Evolutionary conservation across 1,140 invertebrate species (phyloP), one percentile per base, ranked within the genome.

Genomic region (Meloidogyne chitwoodi): DNA sequence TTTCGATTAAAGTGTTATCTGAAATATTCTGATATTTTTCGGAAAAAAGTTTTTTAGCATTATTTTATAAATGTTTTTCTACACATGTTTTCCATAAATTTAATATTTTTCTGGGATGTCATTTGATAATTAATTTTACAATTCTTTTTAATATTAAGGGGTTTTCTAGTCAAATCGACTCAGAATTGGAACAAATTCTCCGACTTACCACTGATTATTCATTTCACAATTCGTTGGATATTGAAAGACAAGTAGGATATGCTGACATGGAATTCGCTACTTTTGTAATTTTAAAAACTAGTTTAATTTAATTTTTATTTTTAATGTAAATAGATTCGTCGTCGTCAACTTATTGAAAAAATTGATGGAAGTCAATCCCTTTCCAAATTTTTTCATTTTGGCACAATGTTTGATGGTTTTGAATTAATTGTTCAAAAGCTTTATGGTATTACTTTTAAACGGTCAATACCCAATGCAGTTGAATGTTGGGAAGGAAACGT

Each of bases 401-500:
- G 68, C 31, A 41, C 61, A n/a, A 31, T 81, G 8, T 41, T 81
- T 22, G 41, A 72, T 61, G 75, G 81, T 41, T 79, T 79, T 61
- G 76, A 81, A 71, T 64, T 44, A 31, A 64, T 84, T 31, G 68
- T 77, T 61, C 14, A 62, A 12, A 16, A 27, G 16, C 64, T 77
- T 16, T 82, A 85, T 76, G 85, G 82, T 24, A 75, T 86, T 24
- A 61, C 64, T 8, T 86, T 86, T 61, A 69, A 81, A 48, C 64
- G 80, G 24, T 31, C 10, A n/a, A 27, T 66, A 29, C 73, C 83
- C 0, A 12, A 56, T 12, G 8, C 3, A 10, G 85, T 82, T 29
- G 84, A 86, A 72, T 76, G 83, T 64, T 86, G 84, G 84, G 14
- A 61, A 31, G 80, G 77, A 2, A 81, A 77, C 44, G 79, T 87